Base-by-base conservation (phyloP, 1,140 invertebrate species). In the Pseudobourletiella spinata region DNA sequence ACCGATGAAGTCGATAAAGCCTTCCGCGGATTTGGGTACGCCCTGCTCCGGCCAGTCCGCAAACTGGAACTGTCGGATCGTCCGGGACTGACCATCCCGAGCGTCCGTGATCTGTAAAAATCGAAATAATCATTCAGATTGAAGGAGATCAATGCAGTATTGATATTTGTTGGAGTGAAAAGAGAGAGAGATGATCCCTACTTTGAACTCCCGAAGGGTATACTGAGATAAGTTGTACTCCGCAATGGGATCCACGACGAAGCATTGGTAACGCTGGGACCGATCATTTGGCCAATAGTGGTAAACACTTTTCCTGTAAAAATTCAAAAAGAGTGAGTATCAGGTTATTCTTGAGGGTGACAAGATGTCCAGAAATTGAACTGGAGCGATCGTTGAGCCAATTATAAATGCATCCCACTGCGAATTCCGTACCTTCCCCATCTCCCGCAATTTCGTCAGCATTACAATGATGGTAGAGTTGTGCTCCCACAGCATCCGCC, bases 171-270 rank as follows among this genome's bases (percentile, higher is more conserved):
- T 39, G 32, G n/a, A 11, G 8, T 39, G 8, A 39, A 11, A 39
- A 39, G n/a, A 39, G 32, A 39, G 32, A 39, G n/a, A n/a, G n/a
- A n/a, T n/a, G n/a, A n/a, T n/a, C n/a, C n/a, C n/a, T 65, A 98
- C 91, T 81, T 98, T 99, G 77, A 99, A 98, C 79, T 99, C 97
- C 71, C 97, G 81, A 57, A 99, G 79, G 72, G 97, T 96, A 76
- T 99, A 99, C 74, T 97, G 91, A 14, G 93, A 92, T 94, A 99
- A 98, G 75, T 98, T 97, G 75, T 99, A 99, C 74, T 99, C 97
- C 2, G 95, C 94, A 68, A 99, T 96, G 1, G 95, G 95, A 77
- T 99, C 96, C 1, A 99, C 95, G 15, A 98, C 92, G 79, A 94
- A 95, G 76, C 91, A 96, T 74, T 95, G 89, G 76, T 98, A 97